A percentile compares a stretch with the other conserved stretches of the same genome.
Evolutionary conservation across 1,140 invertebrate species (phyloP).

Genomic region (Scaptomyza graminum): DNA sequence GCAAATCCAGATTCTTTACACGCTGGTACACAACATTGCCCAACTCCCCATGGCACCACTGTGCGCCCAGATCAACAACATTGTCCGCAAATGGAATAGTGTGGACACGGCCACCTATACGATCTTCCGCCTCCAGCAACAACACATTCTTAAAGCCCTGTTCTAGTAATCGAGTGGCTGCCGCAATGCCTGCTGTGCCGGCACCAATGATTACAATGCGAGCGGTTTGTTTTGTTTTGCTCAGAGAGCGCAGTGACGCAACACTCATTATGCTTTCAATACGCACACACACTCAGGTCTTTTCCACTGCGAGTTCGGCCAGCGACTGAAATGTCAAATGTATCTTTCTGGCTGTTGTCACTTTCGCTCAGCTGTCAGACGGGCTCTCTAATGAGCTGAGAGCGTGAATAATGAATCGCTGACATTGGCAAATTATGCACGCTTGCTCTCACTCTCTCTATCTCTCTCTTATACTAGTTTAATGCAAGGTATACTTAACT

Average conservation of each 20-base stretch:
- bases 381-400: constrained; percentile 12
- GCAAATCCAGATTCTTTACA: constrained; percentile 85
- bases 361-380: constrained; percentile 14
- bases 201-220: constrained; percentile 86
- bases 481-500: too few species aligned
- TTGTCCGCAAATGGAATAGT: constrained; percentile 86
- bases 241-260: constrained; percentile 42
- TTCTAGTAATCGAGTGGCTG: constrained; percentile 85
- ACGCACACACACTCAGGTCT: constrained; percentile 9
- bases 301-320: constrained; percentile 18
- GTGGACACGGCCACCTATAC: constrained; percentile 89
- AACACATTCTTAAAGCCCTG: constrained; percentile 85
- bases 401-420: constrained; percentile 3
- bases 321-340: constrained; percentile 39
- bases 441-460: background rate
- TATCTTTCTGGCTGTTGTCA: constrained; percentile 1
- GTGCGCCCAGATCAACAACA: constrained; percentile 91
- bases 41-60: constrained; percentile 91
- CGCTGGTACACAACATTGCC: constrained; percentile 88
- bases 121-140: constrained; percentile 88
- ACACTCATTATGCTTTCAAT: constrained; percentile 39
- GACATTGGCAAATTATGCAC: background rate
- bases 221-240: constrained; percentile 58
- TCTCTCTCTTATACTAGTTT: constrained; percentile 20
- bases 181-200: constrained; percentile 86